phyloP scores from a whole-genome alignment of 2,113 vertebrate genomes.

The Trogon surrucura region DNA sequence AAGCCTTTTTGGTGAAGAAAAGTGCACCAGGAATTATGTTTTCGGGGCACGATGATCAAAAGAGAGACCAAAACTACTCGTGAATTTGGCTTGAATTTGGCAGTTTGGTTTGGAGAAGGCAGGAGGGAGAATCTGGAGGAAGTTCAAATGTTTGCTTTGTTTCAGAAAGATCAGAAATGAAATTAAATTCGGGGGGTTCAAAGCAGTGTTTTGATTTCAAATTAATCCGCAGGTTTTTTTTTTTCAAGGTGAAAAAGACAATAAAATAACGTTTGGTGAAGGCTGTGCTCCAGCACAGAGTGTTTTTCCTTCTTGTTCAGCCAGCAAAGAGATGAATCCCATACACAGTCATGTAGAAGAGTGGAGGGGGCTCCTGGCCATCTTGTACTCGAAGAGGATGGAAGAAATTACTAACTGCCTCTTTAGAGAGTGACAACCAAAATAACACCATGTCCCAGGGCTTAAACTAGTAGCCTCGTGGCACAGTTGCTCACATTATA shows the following conservation, averaged over 20 bases:
- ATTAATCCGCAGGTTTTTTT: not conserved
- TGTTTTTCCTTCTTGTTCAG: not conserved
- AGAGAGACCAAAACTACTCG: conserved; percentile 4
- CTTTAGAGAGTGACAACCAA: not conserved
- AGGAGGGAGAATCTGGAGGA: not conserved
- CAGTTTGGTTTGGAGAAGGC: conserved; percentile 26
- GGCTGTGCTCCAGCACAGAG: not conserved
- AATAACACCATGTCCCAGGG: not conserved
- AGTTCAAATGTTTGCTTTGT: conserved; percentile 33
- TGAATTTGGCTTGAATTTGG: not conserved
- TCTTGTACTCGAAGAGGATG: not conserved
- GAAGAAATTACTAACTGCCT: not conserved
- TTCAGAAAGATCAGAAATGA: conserved; percentile 40
- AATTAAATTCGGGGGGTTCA: conserved; percentile 21
- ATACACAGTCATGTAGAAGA: fast-evolving
- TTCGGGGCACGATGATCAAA: conserved; percentile 12
- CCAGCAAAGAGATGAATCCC: not conserved
- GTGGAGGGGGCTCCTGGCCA: not conserved
- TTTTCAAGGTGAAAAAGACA: conserved; percentile 13
- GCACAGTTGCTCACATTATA: fast-evolving
- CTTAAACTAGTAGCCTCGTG: not conserved
- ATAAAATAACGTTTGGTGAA: not conserved
- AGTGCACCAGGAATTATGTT: not conserved
- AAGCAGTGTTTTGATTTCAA: conserved; percentile 25
- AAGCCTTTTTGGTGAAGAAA: not conserved